These are phyloP conservation scores for Leucoraja erinaceus DNA, from an alignment of 2,113 vertebrate genomes.

Conservation along the genomic window DNA sequence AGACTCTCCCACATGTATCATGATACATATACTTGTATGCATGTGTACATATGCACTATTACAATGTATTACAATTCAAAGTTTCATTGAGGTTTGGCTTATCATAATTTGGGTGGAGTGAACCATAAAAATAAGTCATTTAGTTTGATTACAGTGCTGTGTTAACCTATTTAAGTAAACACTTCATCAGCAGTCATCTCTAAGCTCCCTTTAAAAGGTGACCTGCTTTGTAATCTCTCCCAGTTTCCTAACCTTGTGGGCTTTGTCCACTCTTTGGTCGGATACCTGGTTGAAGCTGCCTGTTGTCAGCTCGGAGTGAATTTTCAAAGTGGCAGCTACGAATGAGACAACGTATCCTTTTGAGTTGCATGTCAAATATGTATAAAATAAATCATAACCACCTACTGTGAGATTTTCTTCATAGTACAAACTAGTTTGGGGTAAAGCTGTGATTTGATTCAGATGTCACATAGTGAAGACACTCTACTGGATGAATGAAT, in stretches of 20 bases:
- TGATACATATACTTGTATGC: too few relatives aligned
- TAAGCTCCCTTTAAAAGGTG: background rate
- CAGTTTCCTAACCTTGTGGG: background rate
- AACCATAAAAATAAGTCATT: background rate
- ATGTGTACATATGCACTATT: too few relatives aligned
- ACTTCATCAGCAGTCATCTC: background rate
- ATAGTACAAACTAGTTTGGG: background rate
- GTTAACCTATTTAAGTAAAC: background rate
- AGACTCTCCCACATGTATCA: too few relatives aligned
- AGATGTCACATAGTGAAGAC: slow-evolving; percentile 33
- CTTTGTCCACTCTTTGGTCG: background rate
- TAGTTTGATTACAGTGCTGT: too few relatives aligned
- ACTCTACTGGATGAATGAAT: slow-evolving; percentile 8
- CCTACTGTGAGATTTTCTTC: background rate
- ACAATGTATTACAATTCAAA: background rate
- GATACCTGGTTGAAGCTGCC: background rate
- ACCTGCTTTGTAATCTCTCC: background rate
- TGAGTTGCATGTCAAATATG: background rate
- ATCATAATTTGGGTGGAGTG: background rate
- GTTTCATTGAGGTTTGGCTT: background rate
- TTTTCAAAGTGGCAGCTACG: background rate
- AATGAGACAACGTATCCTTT: background rate
- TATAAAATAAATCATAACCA: background rate
- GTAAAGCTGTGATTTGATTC: slow-evolving; percentile 33
- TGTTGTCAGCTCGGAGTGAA: background rate